Conservation (phyloP, 2,113 vertebrate species). For the Casuarius casuarius region DNA sequence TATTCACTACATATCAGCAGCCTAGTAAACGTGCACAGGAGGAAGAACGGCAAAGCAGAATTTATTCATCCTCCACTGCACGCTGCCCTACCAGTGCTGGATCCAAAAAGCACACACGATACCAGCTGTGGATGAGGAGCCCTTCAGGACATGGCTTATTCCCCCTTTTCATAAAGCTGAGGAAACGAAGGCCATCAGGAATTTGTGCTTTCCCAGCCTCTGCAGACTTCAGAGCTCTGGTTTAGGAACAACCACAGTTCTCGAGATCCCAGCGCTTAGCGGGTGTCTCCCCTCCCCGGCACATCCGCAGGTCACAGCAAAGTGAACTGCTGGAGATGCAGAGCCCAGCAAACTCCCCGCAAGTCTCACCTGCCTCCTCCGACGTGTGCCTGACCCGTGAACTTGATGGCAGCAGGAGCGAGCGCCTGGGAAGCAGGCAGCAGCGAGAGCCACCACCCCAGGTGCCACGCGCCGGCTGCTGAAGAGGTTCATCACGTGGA, state of each 20-base stretch:
- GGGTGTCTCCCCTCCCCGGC: not conserved
- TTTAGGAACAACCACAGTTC: no score
- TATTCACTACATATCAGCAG: accelerated
- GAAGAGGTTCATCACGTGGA: no score
- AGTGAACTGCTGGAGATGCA: not conserved
- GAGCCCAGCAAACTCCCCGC: no score
- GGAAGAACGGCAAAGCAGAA: not conserved
- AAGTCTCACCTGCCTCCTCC: no score
- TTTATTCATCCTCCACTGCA: accelerated
- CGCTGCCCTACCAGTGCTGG: not conserved
- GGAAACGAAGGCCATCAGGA: not conserved
- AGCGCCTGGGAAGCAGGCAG: no score
- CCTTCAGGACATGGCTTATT: accelerated
- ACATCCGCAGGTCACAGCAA: accelerated
- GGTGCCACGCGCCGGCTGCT: accelerated
- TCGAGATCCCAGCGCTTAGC: accelerated
- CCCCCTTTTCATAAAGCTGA: not conserved
- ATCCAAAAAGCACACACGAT: accelerated
- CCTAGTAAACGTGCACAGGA: accelerated
- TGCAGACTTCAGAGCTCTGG: not conserved
- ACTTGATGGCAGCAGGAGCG: no score
- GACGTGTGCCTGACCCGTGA: no score
- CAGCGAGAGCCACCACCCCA: no score
- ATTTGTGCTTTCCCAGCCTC: not conserved
- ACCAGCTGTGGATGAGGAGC: no score